These are phyloP conservation scores for Drosophila nikananu DNA, from an alignment of 1,140 invertebrate species.

Conservation along the genomic window DNA sequence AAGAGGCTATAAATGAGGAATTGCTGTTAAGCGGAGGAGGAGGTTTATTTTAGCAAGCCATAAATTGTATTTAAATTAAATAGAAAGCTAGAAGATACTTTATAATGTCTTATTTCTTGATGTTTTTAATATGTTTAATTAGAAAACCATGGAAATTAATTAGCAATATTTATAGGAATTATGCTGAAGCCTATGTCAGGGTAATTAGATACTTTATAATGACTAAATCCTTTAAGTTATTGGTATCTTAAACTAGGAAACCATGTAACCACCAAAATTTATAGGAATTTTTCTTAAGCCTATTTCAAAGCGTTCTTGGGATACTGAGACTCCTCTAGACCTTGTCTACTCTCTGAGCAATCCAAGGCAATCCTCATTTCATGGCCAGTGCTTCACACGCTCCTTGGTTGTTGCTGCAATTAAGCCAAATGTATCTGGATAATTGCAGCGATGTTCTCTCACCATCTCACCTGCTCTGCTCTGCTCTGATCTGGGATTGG, in stretches of 20 bases:
- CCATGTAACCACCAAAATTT: not conserved
- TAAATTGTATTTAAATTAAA: too few relatives aligned
- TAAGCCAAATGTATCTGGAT: constrained; percentile 67
- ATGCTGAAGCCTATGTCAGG: too few relatives aligned
- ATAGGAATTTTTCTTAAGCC: not conserved
- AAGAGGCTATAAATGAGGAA: too few relatives aligned
- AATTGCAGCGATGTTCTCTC: constrained; percentile 63
- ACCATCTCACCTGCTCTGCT: constrained; percentile 38
- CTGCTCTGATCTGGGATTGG: constrained; percentile 7
- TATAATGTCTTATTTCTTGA: too few relatives aligned
- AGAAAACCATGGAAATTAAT: too few relatives aligned
- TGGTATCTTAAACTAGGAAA: not conserved
- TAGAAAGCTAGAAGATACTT: too few relatives aligned
- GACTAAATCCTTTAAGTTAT: too few relatives aligned
- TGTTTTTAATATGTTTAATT: too few relatives aligned
- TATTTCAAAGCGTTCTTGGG: not conserved
- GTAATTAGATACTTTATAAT: not conserved
- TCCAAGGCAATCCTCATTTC: not conserved
- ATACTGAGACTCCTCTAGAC: not conserved
- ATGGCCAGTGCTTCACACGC: constrained; percentile 40
- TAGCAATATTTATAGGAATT: too few relatives aligned
- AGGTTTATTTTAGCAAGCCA: too few relatives aligned
- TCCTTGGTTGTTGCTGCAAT: constrained; percentile 45
- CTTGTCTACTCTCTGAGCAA: constrained; percentile 6
- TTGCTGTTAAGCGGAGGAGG: too few relatives aligned